phyloP scores from a whole-genome alignment of 2,113 vertebrate species.

The Speoplatyrhinus poulsoni region DNA sequence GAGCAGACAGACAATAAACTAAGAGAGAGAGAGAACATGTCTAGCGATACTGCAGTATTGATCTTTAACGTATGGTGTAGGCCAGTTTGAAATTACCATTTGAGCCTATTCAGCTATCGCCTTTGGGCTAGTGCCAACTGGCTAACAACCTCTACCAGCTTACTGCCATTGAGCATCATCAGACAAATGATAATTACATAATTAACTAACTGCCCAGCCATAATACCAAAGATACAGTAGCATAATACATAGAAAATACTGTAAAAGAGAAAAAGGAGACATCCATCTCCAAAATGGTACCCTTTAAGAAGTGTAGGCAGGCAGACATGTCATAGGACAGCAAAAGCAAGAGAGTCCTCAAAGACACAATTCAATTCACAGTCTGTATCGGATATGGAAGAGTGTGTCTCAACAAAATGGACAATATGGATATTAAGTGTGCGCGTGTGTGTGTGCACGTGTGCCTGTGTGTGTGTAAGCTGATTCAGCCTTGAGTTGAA shows the following conservation, averaged over 20 bases:
- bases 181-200: conserved; percentile 53
- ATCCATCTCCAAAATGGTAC: neutral
- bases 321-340: conserved; percentile 8
- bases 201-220: conserved; percentile 39
- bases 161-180: conserved; percentile 25
- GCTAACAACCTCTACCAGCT: conserved; percentile 19
- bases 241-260: conserved; percentile 16
- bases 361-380: conserved; percentile 31
- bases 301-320: neutral
- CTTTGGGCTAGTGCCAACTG: conserved; percentile 20
- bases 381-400: neutral
- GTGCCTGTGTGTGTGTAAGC: conserved; percentile 26
- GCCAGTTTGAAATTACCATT: conserved; percentile 24
- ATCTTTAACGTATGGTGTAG: conserved; percentile 6
- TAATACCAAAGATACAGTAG: conserved; percentile 3
- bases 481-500: conserved; percentile 55
- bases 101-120: conserved; percentile 25
- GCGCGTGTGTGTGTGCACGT: conserved; percentile 2
- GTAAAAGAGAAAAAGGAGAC: neutral
- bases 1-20: conserved; percentile 1
- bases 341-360: conserved; percentile 18
- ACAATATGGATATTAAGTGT: conserved; percentile 39
- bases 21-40: neutral
- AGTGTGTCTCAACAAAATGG: conserved; percentile 12
- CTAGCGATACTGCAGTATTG: neutral